These are phyloP conservation scores for Danionella dracula DNA, from an alignment of 2,797 vertebrate genomes.

Conservation along the genomic window DNA sequence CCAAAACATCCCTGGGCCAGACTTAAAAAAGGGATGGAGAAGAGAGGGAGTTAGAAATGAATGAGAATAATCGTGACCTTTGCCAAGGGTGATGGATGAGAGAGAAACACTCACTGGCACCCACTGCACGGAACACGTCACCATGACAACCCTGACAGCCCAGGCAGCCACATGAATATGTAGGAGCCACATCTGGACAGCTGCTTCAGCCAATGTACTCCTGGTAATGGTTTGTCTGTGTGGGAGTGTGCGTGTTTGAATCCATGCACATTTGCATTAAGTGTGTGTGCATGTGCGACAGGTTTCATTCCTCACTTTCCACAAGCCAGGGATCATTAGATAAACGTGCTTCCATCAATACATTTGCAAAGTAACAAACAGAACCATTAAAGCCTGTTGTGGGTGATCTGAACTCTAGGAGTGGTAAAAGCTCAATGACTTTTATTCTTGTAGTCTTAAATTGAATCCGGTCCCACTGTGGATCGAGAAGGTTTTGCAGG, in stretches of 20 bases:
- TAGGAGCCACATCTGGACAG: slow-evolving; percentile 50
- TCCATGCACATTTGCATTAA: slow-evolving; percentile 21
- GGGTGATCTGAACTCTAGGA: too few relatives aligned
- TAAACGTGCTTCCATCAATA: too few relatives aligned
- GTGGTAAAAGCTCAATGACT: too few relatives aligned
- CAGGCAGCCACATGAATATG: slow-evolving; percentile 44
- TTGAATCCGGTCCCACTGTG: too few relatives aligned
- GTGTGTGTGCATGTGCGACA: neutral
- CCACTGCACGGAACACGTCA: slow-evolving; percentile 48
- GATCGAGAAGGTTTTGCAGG: too few relatives aligned
- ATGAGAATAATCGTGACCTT: slow-evolving; percentile 65
- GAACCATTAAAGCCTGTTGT: too few relatives aligned
- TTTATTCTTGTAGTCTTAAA: too few relatives aligned
- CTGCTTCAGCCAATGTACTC: slow-evolving; percentile 43
- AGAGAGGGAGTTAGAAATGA: slow-evolving; percentile 56
- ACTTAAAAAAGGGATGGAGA: slow-evolving; percentile 18
- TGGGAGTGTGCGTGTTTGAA: slow-evolving; percentile 6
- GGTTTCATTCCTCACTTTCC: neutral
- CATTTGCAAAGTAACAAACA: too few relatives aligned
- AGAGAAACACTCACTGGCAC: slow-evolving; percentile 49
- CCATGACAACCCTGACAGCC: slow-evolving; percentile 52
- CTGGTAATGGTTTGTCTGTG: slow-evolving; percentile 17
- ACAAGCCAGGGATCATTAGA: neutral
- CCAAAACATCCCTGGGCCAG: slow-evolving; percentile 31
- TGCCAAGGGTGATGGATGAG: slow-evolving; percentile 61